Evolutionary conservation across 2,797 vertebrate genomes (phyloP), one percentile per base, ranked within the genome.

Genomic region (Bovichtus diacanthus): DNA sequence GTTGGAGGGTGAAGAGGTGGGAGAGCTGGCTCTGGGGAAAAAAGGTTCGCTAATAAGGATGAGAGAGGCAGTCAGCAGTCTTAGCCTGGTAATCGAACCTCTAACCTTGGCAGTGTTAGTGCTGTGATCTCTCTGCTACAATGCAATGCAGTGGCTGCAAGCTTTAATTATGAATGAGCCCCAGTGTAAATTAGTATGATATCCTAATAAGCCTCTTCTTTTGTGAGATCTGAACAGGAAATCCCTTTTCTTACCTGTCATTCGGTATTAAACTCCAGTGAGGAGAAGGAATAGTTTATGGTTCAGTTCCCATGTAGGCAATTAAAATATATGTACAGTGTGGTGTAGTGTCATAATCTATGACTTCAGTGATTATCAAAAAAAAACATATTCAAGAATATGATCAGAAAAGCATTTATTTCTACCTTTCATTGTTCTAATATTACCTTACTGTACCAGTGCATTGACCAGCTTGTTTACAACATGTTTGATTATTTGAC

Each of bases 51-150:
- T 70, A 54, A 78, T 73, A 76, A 80, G 63, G 59, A 86, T 67
- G 75, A 58, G 65, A 64, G 59, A 70, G 53, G 74, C 31, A 68
- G 76, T 77, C 65, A 60, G 62, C 50, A 75, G 71, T 58, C 51
- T 68, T 49, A 70, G 64, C 51, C 44, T 79, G 53, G 41, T 65
- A 75, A 83, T 80, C 23, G 7, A 86, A 73, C 61, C n/a, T 13
- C 49, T 84, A 81, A 86, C 86, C 70, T 72, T 81, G 76, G 43
- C 74, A 70, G 60, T 59, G 53, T 46, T 23, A 46, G 31, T n/a
- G 58, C 71, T 67, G 25, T 64, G 58, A 87, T 84, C 43, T 58
- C 58, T 56, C 39, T 44, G 55, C 72, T 63, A 15, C 16, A 51
- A 9, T 68, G 77, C 41, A 68, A 19, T 68, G 54, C 49, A 61